phyloP scores from a whole-genome alignment of 1,140 invertebrate genomes.

The Maniola jurtina region DNA sequence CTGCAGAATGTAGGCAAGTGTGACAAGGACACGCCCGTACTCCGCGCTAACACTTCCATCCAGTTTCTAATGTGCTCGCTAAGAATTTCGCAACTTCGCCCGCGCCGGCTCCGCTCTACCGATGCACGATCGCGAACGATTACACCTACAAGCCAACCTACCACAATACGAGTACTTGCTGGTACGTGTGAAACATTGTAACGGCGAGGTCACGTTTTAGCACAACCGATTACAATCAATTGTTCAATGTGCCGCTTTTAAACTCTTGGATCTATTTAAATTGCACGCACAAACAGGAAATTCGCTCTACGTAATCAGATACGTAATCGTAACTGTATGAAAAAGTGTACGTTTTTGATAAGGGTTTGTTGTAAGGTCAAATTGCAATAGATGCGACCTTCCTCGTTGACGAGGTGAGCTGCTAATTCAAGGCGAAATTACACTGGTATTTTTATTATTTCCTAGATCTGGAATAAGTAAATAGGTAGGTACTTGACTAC shows the following conservation, averaged over 20 bases:
- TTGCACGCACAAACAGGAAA: background rate
- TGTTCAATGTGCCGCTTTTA: constrained; percentile 3
- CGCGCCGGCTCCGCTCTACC: constrained; percentile 54
- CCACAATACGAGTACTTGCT: constrained; percentile 45
- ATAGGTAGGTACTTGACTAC: background rate
- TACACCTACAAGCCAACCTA: constrained; percentile 58
- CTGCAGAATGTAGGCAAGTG: constrained; percentile 75
- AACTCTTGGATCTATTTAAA: constrained; percentile 2
- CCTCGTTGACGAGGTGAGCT: constrained; percentile 60
- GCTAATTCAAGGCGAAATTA: constrained; percentile 35
- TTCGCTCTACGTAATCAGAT: constrained; percentile 17
- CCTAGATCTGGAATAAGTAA: constrained; percentile 14
- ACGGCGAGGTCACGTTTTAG: constrained; percentile 26
- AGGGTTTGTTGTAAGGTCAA: constrained; percentile 49
- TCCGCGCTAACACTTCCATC: constrained; percentile 74
- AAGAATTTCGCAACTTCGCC: constrained; percentile 69
- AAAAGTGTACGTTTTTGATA: constrained; percentile 40
- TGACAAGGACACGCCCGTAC: constrained; percentile 78
- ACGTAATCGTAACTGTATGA: constrained; percentile 31
- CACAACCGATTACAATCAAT: constrained; percentile 18
- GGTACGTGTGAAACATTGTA: constrained; percentile 33
- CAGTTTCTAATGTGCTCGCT: constrained; percentile 73
- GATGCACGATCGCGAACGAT: constrained; percentile 58
- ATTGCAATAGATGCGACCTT: constrained; percentile 67
- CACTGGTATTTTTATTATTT: constrained; percentile 24